These are phyloP conservation scores for Cranoglanis bouderius DNA, from an alignment of 2,113 vertebrate genomes.

Conservation along the genomic window DNA sequence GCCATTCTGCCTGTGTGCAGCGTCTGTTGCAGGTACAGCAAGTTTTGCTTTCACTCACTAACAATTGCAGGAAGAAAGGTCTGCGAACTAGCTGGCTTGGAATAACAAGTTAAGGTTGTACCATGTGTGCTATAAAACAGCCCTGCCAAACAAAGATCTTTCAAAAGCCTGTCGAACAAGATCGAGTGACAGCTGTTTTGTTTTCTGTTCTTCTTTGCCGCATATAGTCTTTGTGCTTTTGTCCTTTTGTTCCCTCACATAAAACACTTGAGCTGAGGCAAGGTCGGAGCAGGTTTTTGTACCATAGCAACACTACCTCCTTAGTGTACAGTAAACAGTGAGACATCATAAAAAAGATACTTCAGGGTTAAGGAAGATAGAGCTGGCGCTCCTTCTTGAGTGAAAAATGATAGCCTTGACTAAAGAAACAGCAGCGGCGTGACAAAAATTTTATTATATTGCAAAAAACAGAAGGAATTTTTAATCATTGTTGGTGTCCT, in stretches of 20 bases:
- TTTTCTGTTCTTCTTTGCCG: slow-evolving; percentile 20
- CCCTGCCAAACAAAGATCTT: slow-evolving; percentile 11
- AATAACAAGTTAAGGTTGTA: slow-evolving; percentile 11
- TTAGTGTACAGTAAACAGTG: slow-evolving; percentile 27
- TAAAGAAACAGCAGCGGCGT: not conserved
- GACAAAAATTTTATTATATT: not conserved
- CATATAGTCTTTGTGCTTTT: slow-evolving; percentile 7
- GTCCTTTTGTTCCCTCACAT: slow-evolving; percentile 44
- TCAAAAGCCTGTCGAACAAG: slow-evolving; percentile 27
- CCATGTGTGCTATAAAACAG: slow-evolving; percentile 18
- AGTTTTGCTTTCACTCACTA: slow-evolving; percentile 20
- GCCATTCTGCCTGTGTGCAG: slow-evolving; percentile 80
- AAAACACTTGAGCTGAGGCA: slow-evolving; percentile 20
- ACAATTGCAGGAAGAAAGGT: slow-evolving; percentile 48
- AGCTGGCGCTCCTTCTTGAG: not conserved
- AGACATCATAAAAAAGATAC: not conserved
- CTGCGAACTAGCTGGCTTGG: not conserved
- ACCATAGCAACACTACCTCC: slow-evolving; percentile 25
- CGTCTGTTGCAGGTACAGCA: slow-evolving; percentile 81
- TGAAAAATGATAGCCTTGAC: not conserved
- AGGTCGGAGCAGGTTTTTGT: slow-evolving; percentile 24
- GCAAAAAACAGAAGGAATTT: not conserved
- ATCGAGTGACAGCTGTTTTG: not conserved
- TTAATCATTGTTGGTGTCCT: not conserved
- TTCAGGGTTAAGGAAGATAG: not conserved